Base-by-base conservation (phyloP, 2,797 vertebrate species). In the Arctocebus calabarensis region DNA sequence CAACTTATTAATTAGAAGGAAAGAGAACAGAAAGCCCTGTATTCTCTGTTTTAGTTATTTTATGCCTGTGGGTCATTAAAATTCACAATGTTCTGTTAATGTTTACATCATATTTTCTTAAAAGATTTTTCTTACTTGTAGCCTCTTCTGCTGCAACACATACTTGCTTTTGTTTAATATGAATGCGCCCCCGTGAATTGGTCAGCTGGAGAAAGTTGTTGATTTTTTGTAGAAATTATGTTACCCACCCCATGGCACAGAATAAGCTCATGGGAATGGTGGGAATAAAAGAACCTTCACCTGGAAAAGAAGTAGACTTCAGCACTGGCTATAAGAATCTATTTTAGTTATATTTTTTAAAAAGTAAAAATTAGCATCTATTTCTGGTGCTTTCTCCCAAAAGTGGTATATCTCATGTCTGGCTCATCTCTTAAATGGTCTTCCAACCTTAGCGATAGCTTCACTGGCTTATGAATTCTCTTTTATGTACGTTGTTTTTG, bases 21-120 rank as follows among this genome's bases (percentile, higher is more conserved):
- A 95, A 48, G 40, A 91, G 10, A 83, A 73, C 7, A 79, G 62
- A 92, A 84, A 52, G 25, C 23, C 34, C 29, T 62, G 86, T 90
- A 59, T 37, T 93, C 8, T 91, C 1, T 94, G 7, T 23, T 90
- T 83, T 3, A 79, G 13, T 62, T 92, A 48, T 90, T 2, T 90
- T 71, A 77, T 68, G 5, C 37, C 43, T 71, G 0, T 90, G 27
- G 71, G 27, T 17, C 77, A 59, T n/a, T 37, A 48, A 85, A 90
- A 66, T 57, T 29, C 59, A 29, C 25, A 57, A 2, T 27, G 19
- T 11, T 79, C 12, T 66, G 4, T 84, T 90, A 52, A 71, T 77
- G n/a, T 75, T 94, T 62, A 45, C 2, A 11, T 87, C 87, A 11
- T 74, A 59, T 84, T 94, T 82, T 27, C 22, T 48, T 68, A 43